Evolutionary conservation across 2,113 vertebrate genomes (phyloP).

Genomic region (Struthidea cinerea): DNA sequence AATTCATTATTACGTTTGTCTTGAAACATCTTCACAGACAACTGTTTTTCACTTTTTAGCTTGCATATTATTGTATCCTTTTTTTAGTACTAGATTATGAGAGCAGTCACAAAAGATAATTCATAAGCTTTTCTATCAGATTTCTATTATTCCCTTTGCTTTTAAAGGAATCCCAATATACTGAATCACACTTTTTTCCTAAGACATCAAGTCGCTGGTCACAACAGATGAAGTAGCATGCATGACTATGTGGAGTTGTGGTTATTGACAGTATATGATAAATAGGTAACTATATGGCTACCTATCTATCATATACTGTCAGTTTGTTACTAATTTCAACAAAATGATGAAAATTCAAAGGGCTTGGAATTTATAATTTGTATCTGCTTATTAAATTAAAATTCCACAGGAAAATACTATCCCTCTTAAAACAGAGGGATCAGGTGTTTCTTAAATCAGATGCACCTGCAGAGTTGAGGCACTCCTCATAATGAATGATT

Average conservation of each 20-base stretch:
- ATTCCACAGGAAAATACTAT: background rate
- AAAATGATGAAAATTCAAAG: background rate
- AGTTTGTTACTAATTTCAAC: background rate
- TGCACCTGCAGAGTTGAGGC: background rate
- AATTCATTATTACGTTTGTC: background rate
- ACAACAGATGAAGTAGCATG: background rate
- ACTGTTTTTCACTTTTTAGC: background rate
- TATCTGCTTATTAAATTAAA: background rate
- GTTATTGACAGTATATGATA: background rate
- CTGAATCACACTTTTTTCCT: background rate
- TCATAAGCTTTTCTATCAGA: background rate
- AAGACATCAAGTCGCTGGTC: background rate
- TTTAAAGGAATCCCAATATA: background rate
- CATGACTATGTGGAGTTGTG: background rate
- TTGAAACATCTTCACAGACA: background rate
- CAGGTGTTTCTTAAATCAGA: background rate
- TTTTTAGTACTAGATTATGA: background rate
- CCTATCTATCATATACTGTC: background rate
- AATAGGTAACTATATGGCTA: background rate
- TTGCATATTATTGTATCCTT: background rate
- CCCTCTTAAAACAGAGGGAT: background rate
- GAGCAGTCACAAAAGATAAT: background rate
- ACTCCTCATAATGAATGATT: background rate
- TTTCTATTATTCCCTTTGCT: background rate
- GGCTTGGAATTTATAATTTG: background rate